phyloP scores from a whole-genome alignment of 2,797 vertebrate species.

The Heterohyrax brucei region DNA sequence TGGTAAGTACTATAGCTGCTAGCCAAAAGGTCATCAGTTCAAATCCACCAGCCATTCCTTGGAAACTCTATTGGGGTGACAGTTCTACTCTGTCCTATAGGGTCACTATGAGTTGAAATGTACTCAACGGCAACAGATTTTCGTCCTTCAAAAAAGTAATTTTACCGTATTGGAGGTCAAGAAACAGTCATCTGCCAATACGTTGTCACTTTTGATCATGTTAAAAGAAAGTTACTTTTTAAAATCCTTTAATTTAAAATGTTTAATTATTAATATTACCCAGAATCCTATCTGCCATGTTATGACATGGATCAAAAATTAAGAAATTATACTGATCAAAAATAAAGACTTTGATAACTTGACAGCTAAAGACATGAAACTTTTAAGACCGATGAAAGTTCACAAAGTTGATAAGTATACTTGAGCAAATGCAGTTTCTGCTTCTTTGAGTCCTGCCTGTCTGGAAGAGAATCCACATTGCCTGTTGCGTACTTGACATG shows the following conservation, averaged over 20 bases:
- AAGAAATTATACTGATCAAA: constrained; percentile 88
- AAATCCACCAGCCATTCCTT: too few relatives aligned
- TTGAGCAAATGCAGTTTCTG: constrained; percentile 60
- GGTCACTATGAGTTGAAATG: too few relatives aligned
- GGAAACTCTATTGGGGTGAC: too few relatives aligned
- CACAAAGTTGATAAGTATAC: constrained; percentile 83
- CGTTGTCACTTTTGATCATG: constrained; percentile 89
- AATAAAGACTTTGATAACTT: constrained; percentile 86
- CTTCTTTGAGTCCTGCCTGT: constrained; percentile 35
- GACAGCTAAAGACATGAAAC: constrained; percentile 86
- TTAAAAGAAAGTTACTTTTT: constrained; percentile 88
- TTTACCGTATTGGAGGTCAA: constrained; percentile 86
- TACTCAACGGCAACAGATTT: neutral
- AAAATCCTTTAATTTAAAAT: constrained; percentile 88
- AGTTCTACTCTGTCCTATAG: too few relatives aligned
- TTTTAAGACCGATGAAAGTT: constrained; percentile 86
- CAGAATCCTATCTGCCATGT: constrained; percentile 84
- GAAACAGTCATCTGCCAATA: constrained; percentile 88
- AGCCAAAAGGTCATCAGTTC: too few relatives aligned
- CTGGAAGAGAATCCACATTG: constrained; percentile 15
- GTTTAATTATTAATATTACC: constrained; percentile 88
- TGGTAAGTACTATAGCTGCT: too few relatives aligned
- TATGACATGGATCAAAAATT: constrained; percentile 89
- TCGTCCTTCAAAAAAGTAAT: constrained; percentile 86
- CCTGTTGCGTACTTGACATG: neutral